phyloP scores from a whole-genome alignment of 2,113 vertebrate genomes.

The Cyprinodon brontotheroides region DNA sequence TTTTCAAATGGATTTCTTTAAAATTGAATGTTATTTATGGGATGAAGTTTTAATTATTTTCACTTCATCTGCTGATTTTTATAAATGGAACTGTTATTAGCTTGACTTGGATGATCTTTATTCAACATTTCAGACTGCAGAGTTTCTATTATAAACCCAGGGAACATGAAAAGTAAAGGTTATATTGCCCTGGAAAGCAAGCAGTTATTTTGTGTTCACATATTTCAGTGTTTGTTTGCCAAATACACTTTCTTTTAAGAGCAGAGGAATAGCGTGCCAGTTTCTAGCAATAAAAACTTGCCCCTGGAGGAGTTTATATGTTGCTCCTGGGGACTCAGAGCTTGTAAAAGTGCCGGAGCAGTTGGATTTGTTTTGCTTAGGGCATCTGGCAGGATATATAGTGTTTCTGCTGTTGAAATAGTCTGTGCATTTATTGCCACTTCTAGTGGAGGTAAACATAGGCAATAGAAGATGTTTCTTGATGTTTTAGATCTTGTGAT shows the following conservation, averaged over 20 bases:
- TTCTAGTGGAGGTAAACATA: background rate
- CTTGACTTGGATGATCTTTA: background rate
- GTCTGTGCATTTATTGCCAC: background rate
- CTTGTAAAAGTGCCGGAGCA: constrained; percentile 14
- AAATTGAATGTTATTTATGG: no score
- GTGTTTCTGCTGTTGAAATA: constrained; percentile 16
- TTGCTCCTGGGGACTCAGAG: constrained; percentile 23
- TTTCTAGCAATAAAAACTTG: constrained; percentile 20
- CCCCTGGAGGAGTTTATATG: constrained; percentile 16
- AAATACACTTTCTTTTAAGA: constrained; percentile 28
- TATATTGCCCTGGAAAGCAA: constrained; percentile 8
- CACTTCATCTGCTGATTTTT: no score
- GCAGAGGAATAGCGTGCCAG: constrained; percentile 14
- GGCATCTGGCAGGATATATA: constrained; percentile 20
- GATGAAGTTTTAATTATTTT: no score
- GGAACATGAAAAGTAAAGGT: background rate
- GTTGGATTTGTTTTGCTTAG: constrained; percentile 32
- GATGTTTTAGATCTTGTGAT: constrained; percentile 14
- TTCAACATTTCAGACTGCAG: background rate
- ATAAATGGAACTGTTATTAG: background rate
- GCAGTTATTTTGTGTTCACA: constrained; percentile 18
- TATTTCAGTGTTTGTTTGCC: constrained; percentile 23
- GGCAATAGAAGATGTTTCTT: background rate
- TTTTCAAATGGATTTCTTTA: no score
- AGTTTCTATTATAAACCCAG: background rate